Evolutionary conservation across 2,113 vertebrate genomes (phyloP), one percentile per base, ranked within the genome.

Genomic region (Hipposideros armiger): DNA sequence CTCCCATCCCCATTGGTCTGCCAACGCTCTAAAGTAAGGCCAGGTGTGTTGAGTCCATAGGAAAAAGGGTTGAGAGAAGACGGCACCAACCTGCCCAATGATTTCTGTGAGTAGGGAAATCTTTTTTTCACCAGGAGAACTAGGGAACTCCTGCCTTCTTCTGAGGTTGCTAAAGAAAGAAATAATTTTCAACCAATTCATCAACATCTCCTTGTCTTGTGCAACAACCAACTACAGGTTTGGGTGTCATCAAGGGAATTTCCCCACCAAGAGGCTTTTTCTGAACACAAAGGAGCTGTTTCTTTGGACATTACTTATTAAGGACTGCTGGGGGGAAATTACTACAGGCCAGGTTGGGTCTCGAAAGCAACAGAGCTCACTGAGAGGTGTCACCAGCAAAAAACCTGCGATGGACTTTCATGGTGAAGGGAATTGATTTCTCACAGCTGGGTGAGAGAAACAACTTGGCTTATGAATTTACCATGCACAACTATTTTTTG

Each of bases 91-190:
- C 10, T 72, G 64, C 11, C 24, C 28, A n/a, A 0, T 6, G 40
- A 74, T 50, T 72, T 66, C 32, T 1, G 9, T 24, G 30, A 86
- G 42, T 0, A 40, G 26, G 72, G 15, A 19, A 56, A n/a, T 81
- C 7, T 42, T 20, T 47, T 11, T 56, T 47, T 42, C 40, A 15
- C 77, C 24, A 56, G 20, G 28, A 74, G 20, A 83, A 76, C 58
- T 19, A 67, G 60, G 77, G 42, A 40, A 72, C 58, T 64, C 17
- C 54, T 52, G 58, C 67, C 73, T 56, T 47, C 40, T 90, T 69
- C 78, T 56, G 52, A 72, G 36, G 58, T 70, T 92, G 58, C 56
- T 52, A 80, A 89, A 69, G n/a, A 95, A 97, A 90, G 11, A 67
- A 91, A 40, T 45, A 24, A 74, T 72, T 94, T 96, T 77, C 56